Evolutionary conservation across 2,888 invertebrate genomes (phyloP), one percentile per base, ranked within the genome.

Genomic region (Escarpia spicata): DNA sequence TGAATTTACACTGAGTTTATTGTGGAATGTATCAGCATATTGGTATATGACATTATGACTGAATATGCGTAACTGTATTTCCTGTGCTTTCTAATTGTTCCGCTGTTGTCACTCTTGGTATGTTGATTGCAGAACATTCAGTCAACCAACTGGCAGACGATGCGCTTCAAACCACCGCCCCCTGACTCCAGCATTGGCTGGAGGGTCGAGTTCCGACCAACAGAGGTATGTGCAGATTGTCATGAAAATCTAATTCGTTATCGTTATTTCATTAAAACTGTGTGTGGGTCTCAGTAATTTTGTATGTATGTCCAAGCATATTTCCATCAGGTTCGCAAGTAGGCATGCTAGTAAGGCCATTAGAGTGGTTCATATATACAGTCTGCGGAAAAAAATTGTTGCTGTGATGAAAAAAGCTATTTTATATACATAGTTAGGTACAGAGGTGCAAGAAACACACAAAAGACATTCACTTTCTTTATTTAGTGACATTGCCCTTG

Each of bases 131-230:
- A 98, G 98, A 99, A 99, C 96, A 99, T 99, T 95, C 99, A 99
- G 96, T 99, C 99, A 0, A 99, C 99, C 52, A 99, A 99, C 97
- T 99, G 99, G 99, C 99, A 99, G 97, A 99, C 99, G 60, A 99
- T 99, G 99, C 92, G 96, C 90, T 99, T 99, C 97, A 99, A 99
- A 97, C 99, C 99, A 58, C 99, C 99, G 91, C 98, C 99, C 0
- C 97, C 97, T 31, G 98, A 99, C 96, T 98, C 99, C 12, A 97
- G 98, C 92, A 99, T 99, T 95, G 99, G 99, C 89, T 99, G 99
- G 99, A 97, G 99, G 94, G 99, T 99, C 0, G 99, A 99, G 97
- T 99, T 99, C 97, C 98, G 99, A 52, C 99, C 99, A 90, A 99
- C 99, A 94, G 96, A 96, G 95, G 96, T 96, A 93, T 91, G 52